A percentile compares a stretch with the other conserved stretches of the same genome.
These are phyloP conservation scores for Gallinago media DNA, from an alignment of 2,113 vertebrate genomes.

Conservation along the genomic window DNA sequence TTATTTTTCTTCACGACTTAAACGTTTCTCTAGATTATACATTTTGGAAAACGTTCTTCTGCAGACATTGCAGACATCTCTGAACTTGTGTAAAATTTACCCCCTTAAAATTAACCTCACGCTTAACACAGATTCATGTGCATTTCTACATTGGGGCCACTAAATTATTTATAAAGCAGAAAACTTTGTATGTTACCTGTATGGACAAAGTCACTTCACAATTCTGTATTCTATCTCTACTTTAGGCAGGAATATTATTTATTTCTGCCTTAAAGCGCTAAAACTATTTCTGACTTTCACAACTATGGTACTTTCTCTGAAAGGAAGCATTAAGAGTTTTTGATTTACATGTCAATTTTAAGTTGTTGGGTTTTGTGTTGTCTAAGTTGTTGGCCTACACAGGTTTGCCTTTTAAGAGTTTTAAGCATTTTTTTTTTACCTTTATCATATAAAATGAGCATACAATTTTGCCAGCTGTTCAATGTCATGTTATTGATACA, in stretches of 20 bases:
- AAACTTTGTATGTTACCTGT: not conserved
- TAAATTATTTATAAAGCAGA: not conserved
- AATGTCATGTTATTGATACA: not conserved
- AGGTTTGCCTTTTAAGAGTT: not conserved
- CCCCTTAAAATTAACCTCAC: not conserved
- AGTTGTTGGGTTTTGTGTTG: not conserved
- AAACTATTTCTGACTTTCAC: not conserved
- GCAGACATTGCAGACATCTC: not conserved
- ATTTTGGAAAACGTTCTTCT: not conserved
- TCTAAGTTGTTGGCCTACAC: not conserved
- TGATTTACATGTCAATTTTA: not conserved
- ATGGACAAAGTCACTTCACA: not conserved
- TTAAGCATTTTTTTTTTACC: not conserved
- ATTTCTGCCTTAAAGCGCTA: not conserved
- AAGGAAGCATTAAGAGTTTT: not conserved
- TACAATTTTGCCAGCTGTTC: not conserved
- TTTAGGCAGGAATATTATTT: not conserved
- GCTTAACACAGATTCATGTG: not conserved
- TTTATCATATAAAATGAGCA: not conserved
- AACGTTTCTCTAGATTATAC: not conserved
- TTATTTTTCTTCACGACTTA: not conserved
- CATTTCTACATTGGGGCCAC: not conserved
- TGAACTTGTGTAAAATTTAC: not conserved
- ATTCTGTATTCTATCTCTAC: not conserved
- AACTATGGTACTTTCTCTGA: not conserved